Evolutionary conservation across 2,113 vertebrate species (phyloP).

Genomic region (Phrynosoma platyrhinos): DNA sequence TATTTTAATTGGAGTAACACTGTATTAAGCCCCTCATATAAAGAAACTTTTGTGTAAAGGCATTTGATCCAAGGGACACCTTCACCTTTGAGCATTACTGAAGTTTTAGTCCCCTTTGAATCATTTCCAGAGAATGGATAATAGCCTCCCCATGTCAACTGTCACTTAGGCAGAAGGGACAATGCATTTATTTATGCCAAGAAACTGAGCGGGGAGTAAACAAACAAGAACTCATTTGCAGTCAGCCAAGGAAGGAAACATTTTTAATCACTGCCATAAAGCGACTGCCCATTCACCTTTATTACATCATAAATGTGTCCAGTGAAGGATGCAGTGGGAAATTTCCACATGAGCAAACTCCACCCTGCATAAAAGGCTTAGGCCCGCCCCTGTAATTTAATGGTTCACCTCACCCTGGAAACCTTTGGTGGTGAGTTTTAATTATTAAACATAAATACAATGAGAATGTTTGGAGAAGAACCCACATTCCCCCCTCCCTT

Average conservation of each 20-base stretch:
- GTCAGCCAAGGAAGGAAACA: conserved; percentile 44
- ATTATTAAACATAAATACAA: conserved; percentile 59
- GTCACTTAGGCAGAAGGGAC: neutral
- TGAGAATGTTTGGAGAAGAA: conserved; percentile 32
- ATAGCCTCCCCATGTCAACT: neutral
- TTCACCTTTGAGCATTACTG: neutral
- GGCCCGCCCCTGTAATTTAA: conserved; percentile 48
- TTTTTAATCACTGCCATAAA: conserved; percentile 49
- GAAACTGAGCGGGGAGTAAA: neutral
- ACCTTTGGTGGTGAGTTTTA: conserved; percentile 53
- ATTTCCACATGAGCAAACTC: conserved; percentile 60
- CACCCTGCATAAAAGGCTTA: conserved; percentile 28
- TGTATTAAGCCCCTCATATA: no score
- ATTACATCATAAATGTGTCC: conserved; percentile 32
- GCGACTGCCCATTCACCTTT: conserved; percentile 14
- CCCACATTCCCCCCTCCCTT: neutral
- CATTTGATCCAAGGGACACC: neutral
- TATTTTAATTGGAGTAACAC: no score
- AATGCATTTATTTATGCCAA: conserved; percentile 18
- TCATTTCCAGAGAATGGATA: neutral
- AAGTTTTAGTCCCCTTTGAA: neutral
- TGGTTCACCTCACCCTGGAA: conserved; percentile 51
- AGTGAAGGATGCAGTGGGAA: conserved; percentile 37
- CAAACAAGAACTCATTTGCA: neutral
- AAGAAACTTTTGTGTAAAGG: no score